Evolutionary conservation across 2,113 vertebrate genomes (phyloP).

Genomic region (Arvicanthis niloticus): DNA sequence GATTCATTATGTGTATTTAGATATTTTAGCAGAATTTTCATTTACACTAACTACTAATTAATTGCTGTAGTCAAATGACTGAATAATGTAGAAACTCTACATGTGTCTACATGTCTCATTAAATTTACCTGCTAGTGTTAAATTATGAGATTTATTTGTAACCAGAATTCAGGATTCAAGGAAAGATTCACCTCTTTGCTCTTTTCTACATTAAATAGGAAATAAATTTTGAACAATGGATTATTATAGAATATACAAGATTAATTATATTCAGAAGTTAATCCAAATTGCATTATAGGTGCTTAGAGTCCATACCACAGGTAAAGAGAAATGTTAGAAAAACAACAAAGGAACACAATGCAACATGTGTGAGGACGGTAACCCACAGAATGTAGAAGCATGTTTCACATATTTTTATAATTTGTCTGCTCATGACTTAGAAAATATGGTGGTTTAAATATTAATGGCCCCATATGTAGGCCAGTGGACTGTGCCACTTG

Average conservation of each 20-base stretch:
- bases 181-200: neutral
- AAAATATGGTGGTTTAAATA: neutral
- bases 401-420: slow-evolving; percentile 58
- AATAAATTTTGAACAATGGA: slow-evolving; percentile 35
- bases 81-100: neutral
- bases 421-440: slow-evolving; percentile 53
- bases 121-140: neutral
- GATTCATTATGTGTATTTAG: neutral
- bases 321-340: slow-evolving; percentile 45
- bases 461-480: neutral
- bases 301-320: slow-evolving; percentile 60
- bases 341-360: slow-evolving; percentile 28
- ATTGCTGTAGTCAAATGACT: neutral
- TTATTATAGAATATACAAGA: neutral
- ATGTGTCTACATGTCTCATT: neutral
- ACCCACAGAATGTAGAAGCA: neutral
- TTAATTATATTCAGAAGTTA: slow-evolving; percentile 48
- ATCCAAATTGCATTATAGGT: slow-evolving; percentile 50
- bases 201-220: neutral
- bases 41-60: neutral
- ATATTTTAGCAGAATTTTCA: neutral
- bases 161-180: neutral
- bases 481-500: too few relatives aligned
- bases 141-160: neutral
- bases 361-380: neutral